Evolutionary conservation across 1,140 invertebrate species (phyloP), one percentile per base, ranked within the genome.

Genomic region (Galleria mellonella): DNA sequence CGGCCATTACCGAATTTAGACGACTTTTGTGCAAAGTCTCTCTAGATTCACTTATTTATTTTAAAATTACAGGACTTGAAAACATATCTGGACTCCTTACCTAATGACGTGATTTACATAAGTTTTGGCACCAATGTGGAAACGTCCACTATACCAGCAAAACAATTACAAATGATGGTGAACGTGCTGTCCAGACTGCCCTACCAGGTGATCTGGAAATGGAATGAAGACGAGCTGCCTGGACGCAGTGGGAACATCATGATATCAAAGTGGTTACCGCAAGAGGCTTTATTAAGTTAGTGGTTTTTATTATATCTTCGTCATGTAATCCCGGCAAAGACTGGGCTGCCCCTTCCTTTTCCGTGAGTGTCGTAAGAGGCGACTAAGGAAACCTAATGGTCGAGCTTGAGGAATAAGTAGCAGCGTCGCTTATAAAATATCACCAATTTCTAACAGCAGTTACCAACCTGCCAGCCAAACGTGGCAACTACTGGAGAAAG

Each of bases 41-140:
- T n/a, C n/a, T n/a, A n/a, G n/a, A n/a, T n/a, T n/a, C n/a, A n/a
- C n/a, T n/a, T n/a, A 23, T 2, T 23, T 23, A 23, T 23, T 23
- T 3, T 23, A 3, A 23, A 23, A 23, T 60, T 64, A 4, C 41
- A 68, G 72, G 83, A 89, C 40, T 58, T 91, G 10, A 51, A 89
- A 63, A 53, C 84, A 8, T 89, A 86, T 40, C 44, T 91, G 8
- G 84, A 89, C 15, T 74, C 85, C 7, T 69, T 86, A 10, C 58
- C 88, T 40, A 45, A 72, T 15, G 91, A 90, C 1, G 87, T 88
- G 1, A 87, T 92, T 28, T 89, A 90, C 43, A 88, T 92, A 51
- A 90, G 89, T 56, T 75, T 92, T 47, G 91, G 91, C 1, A 86
- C 87, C 1, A 89, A 86, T 35, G 51, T 89, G 0, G 76, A 74